Evolutionary conservation across 1,140 invertebrate genomes (phyloP).

Genomic region (Drosophila erecta): DNA sequence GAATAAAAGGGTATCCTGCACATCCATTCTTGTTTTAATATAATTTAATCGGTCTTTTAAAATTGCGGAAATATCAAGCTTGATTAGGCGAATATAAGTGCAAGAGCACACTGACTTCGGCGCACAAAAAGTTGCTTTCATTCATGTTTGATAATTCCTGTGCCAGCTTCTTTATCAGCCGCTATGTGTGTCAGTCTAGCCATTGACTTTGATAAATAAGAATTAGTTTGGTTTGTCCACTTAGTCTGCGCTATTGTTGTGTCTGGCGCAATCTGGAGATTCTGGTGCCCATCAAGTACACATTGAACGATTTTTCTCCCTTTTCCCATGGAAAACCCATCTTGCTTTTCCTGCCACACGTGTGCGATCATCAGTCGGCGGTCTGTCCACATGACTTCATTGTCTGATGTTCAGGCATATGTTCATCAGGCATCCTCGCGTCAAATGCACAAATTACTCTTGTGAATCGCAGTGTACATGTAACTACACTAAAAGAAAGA

Average conservation of each 20-base stretch:
- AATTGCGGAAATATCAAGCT: too few species aligned
- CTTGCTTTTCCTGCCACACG: conserved; percentile 2
- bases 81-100: too few species aligned
- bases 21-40: too few species aligned
- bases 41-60: too few species aligned
- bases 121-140: not conserved
- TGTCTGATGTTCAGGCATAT: not conserved
- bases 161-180: conserved; percentile 18
- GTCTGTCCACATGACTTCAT: conserved; percentile 11
- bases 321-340: not conserved
- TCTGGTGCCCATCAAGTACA: conserved; percentile 4
- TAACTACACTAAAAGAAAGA: not conserved
- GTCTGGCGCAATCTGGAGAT: conserved; percentile 12
- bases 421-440: conserved; percentile 11
- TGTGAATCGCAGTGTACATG: not conserved
- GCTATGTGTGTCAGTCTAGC: conserved; percentile 20
- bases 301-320: not conserved
- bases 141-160: conserved; percentile 1
- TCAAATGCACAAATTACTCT: conserved; percentile 15
- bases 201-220: conserved; percentile 53
- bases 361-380: conserved; percentile 15
- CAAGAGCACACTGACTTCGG: not conserved
- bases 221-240: conserved; percentile 27
- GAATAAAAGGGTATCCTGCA: too few species aligned
- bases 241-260: conserved; percentile 7